Evolutionary conservation across 2,888 invertebrate species (phyloP), one percentile per base, ranked within the genome.

Genomic region (Aphodius sticticus): DNA sequence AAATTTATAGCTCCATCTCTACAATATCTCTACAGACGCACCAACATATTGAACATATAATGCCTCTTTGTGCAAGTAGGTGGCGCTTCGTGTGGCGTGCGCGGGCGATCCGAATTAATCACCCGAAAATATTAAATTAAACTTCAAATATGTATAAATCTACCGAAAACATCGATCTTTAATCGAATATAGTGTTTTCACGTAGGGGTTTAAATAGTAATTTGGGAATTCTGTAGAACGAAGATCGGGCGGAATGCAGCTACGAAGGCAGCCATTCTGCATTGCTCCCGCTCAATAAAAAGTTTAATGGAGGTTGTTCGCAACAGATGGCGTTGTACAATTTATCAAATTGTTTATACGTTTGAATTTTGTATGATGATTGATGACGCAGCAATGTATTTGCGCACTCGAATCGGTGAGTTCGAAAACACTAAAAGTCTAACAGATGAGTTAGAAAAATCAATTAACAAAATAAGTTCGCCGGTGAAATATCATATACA

Each of bases 1-100:
- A 88, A 88, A 89, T 88, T 88, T 87, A 87, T 86, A 88, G 89
- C 89, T 89, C 89, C 89, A 89, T 89, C 89, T 89, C 86, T 87
- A 84, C 74, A 74, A 37, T 53, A 53, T 53, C 53, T 36, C 74
- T 35, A 37, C 86, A 87, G 86, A 87, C 87, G 85, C 86, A 86
- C 85, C 86, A 87, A 88, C 88, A 87, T 87, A 87, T 86, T 86
- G 86, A 86, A 86, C 83, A 81, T 82, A 77, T 84, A 82, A 82
- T 85, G 82, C 81, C 78, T 80, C 84, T 83, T 84, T 84, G 82
- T 84, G 82, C 82, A 82, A 76, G 81, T 82, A 84, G 85, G 84
- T 85, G 85, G 81, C 84, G 82, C 82, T 78, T 82, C 77, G 79
- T 7, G 53, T 35, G 74, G 6, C n/a, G 36, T n/a, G 7, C 6